Evolutionary conservation across 2,113 vertebrate genomes (phyloP).

Genomic region (Prietella phreatophila): DNA sequence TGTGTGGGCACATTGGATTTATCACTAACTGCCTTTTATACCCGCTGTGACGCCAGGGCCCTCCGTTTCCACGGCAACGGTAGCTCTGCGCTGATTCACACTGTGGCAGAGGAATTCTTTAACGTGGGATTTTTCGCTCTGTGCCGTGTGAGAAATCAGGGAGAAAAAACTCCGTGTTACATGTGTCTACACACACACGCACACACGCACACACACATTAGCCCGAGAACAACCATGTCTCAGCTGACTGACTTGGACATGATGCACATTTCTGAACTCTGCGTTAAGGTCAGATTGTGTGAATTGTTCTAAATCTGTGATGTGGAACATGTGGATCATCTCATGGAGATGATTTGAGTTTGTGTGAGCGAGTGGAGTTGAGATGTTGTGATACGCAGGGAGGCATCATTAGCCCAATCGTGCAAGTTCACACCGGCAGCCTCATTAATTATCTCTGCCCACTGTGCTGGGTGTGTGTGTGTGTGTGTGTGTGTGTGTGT

Average conservation of each 20-base stretch:
- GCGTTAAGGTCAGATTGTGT: not conserved
- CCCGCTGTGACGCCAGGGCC: constrained; percentile 50
- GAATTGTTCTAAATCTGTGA: not conserved
- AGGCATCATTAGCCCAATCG: constrained; percentile 55
- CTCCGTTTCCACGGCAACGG: constrained; percentile 56
- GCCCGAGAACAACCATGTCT: not conserved
- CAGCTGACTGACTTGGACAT: not conserved
- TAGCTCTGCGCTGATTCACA: constrained; percentile 54
- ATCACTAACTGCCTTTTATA: constrained; percentile 52
- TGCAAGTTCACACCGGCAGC: constrained; percentile 43
- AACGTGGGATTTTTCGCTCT: constrained; percentile 51
- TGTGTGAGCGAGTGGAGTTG: constrained; percentile 29
- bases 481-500: not conserved
- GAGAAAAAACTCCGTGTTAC: constrained; percentile 9
- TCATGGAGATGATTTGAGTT: constrained; percentile 24
- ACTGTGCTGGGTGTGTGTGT: constrained; percentile 45
- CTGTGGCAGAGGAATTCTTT: constrained; percentile 49
- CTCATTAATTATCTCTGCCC: constrained; percentile 53
- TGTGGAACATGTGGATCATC: not conserved
- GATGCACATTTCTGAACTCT: not conserved
- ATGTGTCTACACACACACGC: not conserved
- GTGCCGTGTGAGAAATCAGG: constrained; percentile 19
- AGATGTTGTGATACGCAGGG: constrained; percentile 51
- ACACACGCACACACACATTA: not conserved
- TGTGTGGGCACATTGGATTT: constrained; percentile 32